These are phyloP conservation scores for Peromyscus eremicus DNA, from an alignment of 2,797 vertebrate genomes.

Conservation along the genomic window DNA sequence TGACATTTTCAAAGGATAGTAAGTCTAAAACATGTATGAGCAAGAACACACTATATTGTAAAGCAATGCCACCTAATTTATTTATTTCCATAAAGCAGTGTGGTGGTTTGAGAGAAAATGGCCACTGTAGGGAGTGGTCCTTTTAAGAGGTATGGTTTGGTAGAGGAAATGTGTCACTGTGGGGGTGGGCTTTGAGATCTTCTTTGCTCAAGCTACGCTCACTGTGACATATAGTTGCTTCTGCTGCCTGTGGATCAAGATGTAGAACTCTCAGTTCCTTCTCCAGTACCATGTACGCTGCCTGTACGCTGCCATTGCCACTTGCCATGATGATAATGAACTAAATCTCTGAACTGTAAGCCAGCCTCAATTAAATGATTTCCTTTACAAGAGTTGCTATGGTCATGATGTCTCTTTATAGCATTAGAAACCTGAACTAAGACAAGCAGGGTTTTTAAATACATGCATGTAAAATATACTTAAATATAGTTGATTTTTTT, in stretches of 20 bases:
- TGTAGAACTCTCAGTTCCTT: background rate
- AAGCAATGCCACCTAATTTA: background rate
- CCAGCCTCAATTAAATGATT: background rate
- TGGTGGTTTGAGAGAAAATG: background rate
- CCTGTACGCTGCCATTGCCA: background rate
- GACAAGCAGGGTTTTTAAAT: background rate
- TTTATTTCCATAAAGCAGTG: background rate
- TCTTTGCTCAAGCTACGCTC: background rate
- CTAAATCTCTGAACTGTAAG: background rate
- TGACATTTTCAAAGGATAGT: background rate
- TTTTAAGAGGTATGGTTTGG: background rate
- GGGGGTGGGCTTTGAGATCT: background rate
- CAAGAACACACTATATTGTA: background rate
- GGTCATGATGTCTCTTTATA: background rate
- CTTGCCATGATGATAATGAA: background rate
- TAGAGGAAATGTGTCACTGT: background rate
- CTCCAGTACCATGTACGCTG: background rate
- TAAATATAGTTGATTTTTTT: background rate
- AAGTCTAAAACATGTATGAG: background rate
- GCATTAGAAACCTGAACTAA: background rate
- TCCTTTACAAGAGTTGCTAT: background rate
- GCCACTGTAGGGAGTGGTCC: background rate
- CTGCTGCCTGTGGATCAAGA: background rate
- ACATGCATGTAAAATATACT: background rate
- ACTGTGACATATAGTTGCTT: background rate